Base-by-base conservation (phyloP, 2,888 invertebrate species). In the Trachelus iudaicus region DNA sequence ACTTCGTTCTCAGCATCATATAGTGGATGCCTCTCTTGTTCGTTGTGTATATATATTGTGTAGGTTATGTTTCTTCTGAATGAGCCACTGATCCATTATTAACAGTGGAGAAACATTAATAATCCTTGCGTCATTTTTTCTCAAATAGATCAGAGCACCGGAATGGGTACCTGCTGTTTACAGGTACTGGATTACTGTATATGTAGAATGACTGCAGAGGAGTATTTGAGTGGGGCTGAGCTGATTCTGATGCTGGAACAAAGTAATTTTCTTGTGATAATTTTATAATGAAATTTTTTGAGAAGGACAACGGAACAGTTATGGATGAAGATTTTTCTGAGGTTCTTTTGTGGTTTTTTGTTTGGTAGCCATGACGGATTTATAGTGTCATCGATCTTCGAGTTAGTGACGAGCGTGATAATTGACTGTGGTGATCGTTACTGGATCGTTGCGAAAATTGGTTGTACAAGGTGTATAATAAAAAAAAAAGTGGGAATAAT, bases 31-130 rank as follows among this genome's bases (percentile, higher is more conserved):
- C 9, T 56, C 56, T 56, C 56, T 56, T 56, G 56, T 56, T 56
- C 23, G 9, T 56, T 23, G 56, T 56, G 6, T 56, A 56, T 56
- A 56, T 56, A 40, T 23, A 40, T 23, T 56, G 56, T 23, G 9
- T 23, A 56, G 6, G 23, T 56, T 56, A 56, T 56, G 56, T 9
- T 56, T 56, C 75, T 80, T 79, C 77, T 82, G 84, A 84, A 86
- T 86, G 84, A 83, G 81, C 83, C 79, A 81, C 83, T 83, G 85
- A 86, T 87, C 85, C 87, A 86, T 85, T 87, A 85, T 85, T 83
- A 84, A 82, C 81, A 83, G 80, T 84, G 80, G 83, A 81, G 83
- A 82, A 86, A 86, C 87, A 87, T 86, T 86, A 87, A 87, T 87
- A 85, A 87, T 84, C 83, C 84, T 81, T 81, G 81, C 81, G 56